Evolutionary conservation across 2,113 vertebrate genomes (phyloP).

Genomic region (Mustelus asterias): DNA sequence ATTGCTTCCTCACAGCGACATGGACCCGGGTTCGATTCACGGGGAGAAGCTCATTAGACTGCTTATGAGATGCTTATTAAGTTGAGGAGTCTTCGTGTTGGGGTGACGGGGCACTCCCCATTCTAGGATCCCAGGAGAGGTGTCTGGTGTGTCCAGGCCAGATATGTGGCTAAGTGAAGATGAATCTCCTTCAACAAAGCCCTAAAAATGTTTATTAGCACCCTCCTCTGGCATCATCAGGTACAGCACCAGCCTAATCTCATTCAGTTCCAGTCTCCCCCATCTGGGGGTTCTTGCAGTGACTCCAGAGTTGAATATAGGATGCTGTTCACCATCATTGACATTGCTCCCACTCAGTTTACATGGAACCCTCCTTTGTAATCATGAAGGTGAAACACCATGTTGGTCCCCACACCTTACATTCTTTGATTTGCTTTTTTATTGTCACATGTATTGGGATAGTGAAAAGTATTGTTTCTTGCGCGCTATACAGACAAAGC

Average conservation of each 20-base stretch:
- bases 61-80: not conserved
- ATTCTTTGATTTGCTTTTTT: not conserved
- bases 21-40: too few relatives aligned
- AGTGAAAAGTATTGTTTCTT: too few relatives aligned
- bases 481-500: too few relatives aligned
- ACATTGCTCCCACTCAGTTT: not conserved
- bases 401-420: not conserved
- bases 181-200: not conserved
- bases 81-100: too few relatives aligned
- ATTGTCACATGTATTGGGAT: too few relatives aligned
- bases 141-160: not conserved
- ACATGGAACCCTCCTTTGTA: not conserved
- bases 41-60: too few relatives aligned
- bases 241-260: not conserved
- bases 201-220: not conserved
- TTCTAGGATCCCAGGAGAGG: not conserved
- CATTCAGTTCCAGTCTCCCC: not conserved
- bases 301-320: not conserved
- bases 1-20: too few relatives aligned
- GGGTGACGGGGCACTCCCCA: not conserved
- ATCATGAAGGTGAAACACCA: not conserved
- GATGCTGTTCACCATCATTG: not conserved
- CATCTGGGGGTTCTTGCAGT: not conserved
- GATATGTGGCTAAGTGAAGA: not conserved
- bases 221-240: not conserved